Percentiles rank a stretch among this genome's conserved stretches.
Evolutionary conservation across 2,888 invertebrate species (phyloP).

Genomic region (Halictus quadricinctus): DNA sequence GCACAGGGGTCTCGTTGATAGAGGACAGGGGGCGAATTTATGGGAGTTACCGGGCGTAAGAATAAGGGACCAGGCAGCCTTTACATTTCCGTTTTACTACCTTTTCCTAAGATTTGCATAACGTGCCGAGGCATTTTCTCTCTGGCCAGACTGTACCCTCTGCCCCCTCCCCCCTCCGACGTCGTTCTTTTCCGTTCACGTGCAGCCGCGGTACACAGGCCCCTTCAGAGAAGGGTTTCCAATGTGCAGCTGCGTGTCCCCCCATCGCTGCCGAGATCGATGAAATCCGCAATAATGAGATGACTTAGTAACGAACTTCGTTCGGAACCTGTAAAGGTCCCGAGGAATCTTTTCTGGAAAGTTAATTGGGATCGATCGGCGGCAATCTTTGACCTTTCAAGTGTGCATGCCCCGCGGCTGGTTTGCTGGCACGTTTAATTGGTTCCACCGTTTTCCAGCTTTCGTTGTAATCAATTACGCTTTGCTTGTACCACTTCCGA

Average conservation of each 20-base stretch:
- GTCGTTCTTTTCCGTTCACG: conserved; percentile 10
- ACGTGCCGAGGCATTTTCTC: conserved; percentile 55
- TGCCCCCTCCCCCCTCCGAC: neutral
- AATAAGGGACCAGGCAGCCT: conserved; percentile 68
- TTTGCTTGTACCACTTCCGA: conserved; percentile 14
- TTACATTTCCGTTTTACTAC: conserved; percentile 73
- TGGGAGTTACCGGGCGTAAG: conserved; percentile 71
- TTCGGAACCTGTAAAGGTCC: conserved; percentile 33
- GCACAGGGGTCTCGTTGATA: conserved; percentile 71
- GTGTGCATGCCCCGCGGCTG: conserved; percentile 17
- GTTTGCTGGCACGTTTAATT: conserved; percentile 50
- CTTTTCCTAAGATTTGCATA: conserved; percentile 73
- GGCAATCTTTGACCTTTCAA: conserved; percentile 27
- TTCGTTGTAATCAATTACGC: conserved; percentile 48
- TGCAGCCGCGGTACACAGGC: neutral
- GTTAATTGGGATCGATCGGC: conserved; percentile 62
- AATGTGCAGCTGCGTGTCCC: neutral
- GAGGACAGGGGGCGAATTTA: conserved; percentile 73
- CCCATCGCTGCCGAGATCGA: conserved; percentile 14
- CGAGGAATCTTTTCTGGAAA: conserved; percentile 45
- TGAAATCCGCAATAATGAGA: conserved; percentile 42
- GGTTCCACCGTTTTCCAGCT: conserved; percentile 33
- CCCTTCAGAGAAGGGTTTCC: neutral
- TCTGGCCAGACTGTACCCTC: conserved; percentile 1
- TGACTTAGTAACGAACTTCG: conserved; percentile 41